Evolutionary conservation across 2,888 invertebrate species (phyloP), one percentile per base, ranked within the genome.

Genomic region (Aphidoletes aphidimyza): DNA sequence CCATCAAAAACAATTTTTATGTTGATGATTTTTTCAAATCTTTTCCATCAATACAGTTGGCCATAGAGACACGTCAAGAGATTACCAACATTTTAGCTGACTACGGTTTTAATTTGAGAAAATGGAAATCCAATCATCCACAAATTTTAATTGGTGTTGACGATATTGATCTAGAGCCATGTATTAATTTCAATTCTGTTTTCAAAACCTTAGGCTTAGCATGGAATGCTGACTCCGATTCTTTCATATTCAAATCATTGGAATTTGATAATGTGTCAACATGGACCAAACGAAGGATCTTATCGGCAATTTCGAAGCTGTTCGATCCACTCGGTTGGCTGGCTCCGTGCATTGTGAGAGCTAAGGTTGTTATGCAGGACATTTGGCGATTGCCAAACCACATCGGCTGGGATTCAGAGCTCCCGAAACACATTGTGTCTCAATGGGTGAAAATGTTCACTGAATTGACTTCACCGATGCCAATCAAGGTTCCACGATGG

Each of bases 311-410:
- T 0, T 36, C 86, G 0, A 85, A 69, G 9, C 22, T 86, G 30
- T 86, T 85, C 37, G 86, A 86, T 83, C 86, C 86, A 17, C 49
- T 86, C 69, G 86, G 86, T 3, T 83, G 86, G 34, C 59, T 86
- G 3, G 84, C 85, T 17, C 86, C 86, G n/a, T 47, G 86, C 0
- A 83, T 85, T 2, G 85, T 86, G 3, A 84, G 17, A 26, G 85
- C 69, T 1, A 86, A 86, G 84, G 84, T 85, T 2, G 59, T 86
- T 2, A 85, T 86, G 84, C 86, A 86, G 49, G 81, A 85, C 17
- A 26, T 86, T 19, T 86, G 86, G 86, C 19, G 83, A 8, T 11
- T 47, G 0, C 83, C 84, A 54, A 22, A 2, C 36, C 19, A 17
- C 5, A 14, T 49, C 42, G 45, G 81, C 54, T 86, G 86, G 86